Evolutionary conservation across 2,888 invertebrate genomes (phyloP).

Genomic region (Ophioninae sp.): DNA sequence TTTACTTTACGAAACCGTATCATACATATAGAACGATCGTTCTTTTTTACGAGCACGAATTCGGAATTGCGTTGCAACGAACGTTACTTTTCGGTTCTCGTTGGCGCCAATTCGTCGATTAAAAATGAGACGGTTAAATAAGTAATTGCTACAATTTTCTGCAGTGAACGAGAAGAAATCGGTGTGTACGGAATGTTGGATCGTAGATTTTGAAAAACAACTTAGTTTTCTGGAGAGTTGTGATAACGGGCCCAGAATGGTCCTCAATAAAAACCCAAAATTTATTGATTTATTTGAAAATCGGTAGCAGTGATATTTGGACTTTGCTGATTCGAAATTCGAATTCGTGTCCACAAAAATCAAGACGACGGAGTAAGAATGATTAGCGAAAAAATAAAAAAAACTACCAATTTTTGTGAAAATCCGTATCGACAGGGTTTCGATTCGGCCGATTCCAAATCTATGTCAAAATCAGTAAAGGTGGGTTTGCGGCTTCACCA

Average conservation of each 20-base stretch:
- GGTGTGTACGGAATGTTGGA: no score
- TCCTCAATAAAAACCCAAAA: neutral
- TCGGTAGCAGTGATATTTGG: neutral
- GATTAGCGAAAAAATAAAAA: no score
- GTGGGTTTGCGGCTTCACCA: no score
- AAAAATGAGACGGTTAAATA: no score
- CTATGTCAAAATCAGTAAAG: no score
- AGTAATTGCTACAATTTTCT: no score
- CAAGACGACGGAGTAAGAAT: neutral
- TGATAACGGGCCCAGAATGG: neutral
- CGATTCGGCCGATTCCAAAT: no score
- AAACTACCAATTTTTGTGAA: no score
- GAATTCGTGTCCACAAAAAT: neutral
- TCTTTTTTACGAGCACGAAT: slow-evolving; percentile 33
- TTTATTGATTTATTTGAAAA: neutral
- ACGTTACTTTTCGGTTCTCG: neutral
- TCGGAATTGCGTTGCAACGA: slow-evolving; percentile 13
- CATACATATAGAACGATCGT: slow-evolving; percentile 7
- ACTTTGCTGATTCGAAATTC: neutral
- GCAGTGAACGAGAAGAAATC: no score
- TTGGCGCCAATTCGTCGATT: no score
- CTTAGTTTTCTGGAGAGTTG: neutral
- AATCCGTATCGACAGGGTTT: no score
- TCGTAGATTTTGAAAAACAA: no score
- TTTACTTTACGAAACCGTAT: slow-evolving; percentile 21